Base-by-base conservation (phyloP, 1,140 invertebrate species). In the Argopecten irradians region DNA sequence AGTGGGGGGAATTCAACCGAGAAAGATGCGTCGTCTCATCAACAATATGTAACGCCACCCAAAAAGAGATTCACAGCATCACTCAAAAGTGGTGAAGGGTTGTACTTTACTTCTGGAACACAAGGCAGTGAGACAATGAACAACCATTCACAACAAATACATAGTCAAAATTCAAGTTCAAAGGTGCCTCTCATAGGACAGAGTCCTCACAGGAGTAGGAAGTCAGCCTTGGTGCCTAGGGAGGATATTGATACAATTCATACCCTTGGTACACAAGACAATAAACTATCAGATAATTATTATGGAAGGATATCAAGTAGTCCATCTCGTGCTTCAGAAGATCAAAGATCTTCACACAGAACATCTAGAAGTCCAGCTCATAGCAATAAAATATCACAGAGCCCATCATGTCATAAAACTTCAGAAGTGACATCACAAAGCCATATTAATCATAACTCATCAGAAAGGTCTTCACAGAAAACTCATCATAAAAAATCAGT, bases 51-150 rank as follows among this genome's bases (percentile, higher is more conserved):
- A 22, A 87, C 89, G 11, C 89, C 89, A 28, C 89, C 89, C 8
- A 90, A 90, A 82, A 90, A 90, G 55, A 86, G 89, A 34, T 84
- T 90, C 9, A 90, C 89, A 19, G 89, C 89, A n/a, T 86, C 89
- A 1, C 83, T 90, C 35, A 90, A 90, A 87, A 86, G 86, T 90
- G 89, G 89, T 7, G 82, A 36, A 71, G 87, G 87, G 8, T 85
- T 86, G 28, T 90, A 90, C 34, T 90, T 87, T 85, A 35, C 83
- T 3, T 88, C 87, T 71, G 55, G 5, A 71, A n/a, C 22, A 28
- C 55, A 71, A 71, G 55, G 55, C 22, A 71, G n/a, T 71, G 1
- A 16, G 5, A 28, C 55, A n/a, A 71, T n/a, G n/a, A 11, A 71
- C 11, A 71, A 71, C 22, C 55, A 71, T 71, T 71, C 55, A 71